Base-by-base conservation (phyloP, 2,888 invertebrate species). In the Polydrusus pterygomalis region DNA sequence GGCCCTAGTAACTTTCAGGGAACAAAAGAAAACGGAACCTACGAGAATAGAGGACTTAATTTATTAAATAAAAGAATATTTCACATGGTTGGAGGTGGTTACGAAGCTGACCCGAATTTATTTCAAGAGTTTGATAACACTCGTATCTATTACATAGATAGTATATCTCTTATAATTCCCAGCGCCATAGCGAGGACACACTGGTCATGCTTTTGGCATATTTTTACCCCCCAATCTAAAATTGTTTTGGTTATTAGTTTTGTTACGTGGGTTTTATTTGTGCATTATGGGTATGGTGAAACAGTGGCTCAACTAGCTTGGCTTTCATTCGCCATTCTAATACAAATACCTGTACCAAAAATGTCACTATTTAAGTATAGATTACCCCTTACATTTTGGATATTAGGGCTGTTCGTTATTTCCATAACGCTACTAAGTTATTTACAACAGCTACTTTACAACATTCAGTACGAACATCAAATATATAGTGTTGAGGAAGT, bases 321-420 rank as follows among this genome's bases (percentile, higher is more conserved):
- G 5, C 54, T 68, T 13, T n/a, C 54, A 25, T 43, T 56, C n/a
- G 20, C 51, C n/a, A 40, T 68, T 13, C 2, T 56, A 6, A 10
- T 13, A 15, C 54, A 40, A 40, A 54, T 43, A 2, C 20, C 68
- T n/a, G 56, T 49, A 18, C 20, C 18, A 0, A 30, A 34, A 15
- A 13, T 68, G 17, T n/a, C 51, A 54, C 38, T 5, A 54, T 54
- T 40, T 15, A 68, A 20, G 15, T 68, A 38, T 15, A 51, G 68
- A 18, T 10, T 68, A 54, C n/a, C 40, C 10, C 17, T 68, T 9
- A 40, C 68, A 3, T 68, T 68, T 54, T 68, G 54, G 56, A 68
- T 68, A 9, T 20, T 68, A 3, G 68, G 54, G 11, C 40, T 49
- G 10, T 68, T 40, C 20, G 34, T 68, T 1, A 17, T 56, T n/a